phyloP scores from a whole-genome alignment of 2,113 vertebrate species.

The Anoplopoma fimbria region DNA sequence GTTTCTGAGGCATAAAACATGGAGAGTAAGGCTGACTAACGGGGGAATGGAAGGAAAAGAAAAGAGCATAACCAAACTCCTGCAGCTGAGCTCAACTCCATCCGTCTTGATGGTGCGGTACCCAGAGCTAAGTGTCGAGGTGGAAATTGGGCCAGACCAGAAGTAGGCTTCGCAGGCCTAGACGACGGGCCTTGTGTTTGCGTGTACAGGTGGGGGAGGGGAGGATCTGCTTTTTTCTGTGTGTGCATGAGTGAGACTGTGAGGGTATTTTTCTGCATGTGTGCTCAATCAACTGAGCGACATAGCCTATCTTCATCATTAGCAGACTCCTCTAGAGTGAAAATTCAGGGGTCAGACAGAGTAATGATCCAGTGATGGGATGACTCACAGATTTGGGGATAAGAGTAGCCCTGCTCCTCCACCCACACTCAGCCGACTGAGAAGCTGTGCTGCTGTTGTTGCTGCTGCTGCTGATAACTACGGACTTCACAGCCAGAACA shows the following conservation, averaged over 20 bases:
- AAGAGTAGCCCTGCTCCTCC: conserved; percentile 55
- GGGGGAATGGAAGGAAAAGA: conserved; percentile 24
- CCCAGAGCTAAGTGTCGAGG: conserved; percentile 56
- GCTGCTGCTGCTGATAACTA: conserved; percentile 43
- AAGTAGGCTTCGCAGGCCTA: conserved; percentile 45
- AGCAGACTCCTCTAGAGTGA: conserved; percentile 57
- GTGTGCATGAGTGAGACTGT: conserved; percentile 8
- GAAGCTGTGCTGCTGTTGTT: conserved; percentile 33
- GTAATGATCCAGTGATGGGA: conserved; percentile 70
- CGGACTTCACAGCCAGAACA: conserved; percentile 25
- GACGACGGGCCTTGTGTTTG: conserved; percentile 42
- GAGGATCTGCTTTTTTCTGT: conserved; percentile 27
- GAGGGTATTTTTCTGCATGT: conserved; percentile 22
- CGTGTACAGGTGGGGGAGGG: conserved; percentile 67
- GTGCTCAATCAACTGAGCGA: conserved; percentile 50
- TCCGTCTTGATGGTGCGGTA: conserved; percentile 50
- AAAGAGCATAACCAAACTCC: conserved; percentile 54
- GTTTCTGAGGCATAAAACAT: conserved; percentile 72
- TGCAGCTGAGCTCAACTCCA: conserved; percentile 47
- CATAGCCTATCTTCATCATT: conserved; percentile 63
- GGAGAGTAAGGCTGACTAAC: conserved; percentile 45
- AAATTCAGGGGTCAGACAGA: conserved; percentile 72
- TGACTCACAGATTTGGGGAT: conserved; percentile 73
- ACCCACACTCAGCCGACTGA: conserved; percentile 50
- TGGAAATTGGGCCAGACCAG: conserved; percentile 66